phyloP scores from a whole-genome alignment of 1,140 invertebrate species.

The Saxidomus purpurata region DNA sequence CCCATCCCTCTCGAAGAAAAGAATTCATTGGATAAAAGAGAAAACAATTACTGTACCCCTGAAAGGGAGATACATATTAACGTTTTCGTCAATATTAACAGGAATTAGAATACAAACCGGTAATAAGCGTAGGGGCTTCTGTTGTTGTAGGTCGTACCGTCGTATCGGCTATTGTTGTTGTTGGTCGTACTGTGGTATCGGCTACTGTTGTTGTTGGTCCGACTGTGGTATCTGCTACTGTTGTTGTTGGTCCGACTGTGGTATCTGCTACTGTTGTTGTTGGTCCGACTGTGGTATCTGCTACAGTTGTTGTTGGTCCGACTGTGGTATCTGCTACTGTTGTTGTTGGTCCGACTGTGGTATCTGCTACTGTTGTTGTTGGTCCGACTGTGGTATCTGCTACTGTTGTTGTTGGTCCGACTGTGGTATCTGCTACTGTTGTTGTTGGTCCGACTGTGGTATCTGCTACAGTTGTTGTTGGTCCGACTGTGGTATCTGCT shows the following conservation, averaged over 20 bases:
- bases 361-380: neutral
- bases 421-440: neutral
- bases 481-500: neutral
- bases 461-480: neutral
- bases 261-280: slow-evolving; percentile 13
- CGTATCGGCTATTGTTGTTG: slow-evolving; percentile 1
- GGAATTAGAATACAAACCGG: too few relatives aligned
- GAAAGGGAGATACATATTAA: too few relatives aligned
- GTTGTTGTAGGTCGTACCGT: neutral
- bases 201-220: slow-evolving; percentile 11
- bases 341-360: neutral
- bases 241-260: neutral
- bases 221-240: neutral
- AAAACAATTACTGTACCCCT: too few relatives aligned
- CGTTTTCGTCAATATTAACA: too few relatives aligned
- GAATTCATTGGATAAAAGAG: too few relatives aligned
- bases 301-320: neutral
- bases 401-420: neutral
- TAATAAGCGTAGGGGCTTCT: neutral
- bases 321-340: neutral
- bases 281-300: neutral
- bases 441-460: slow-evolving; percentile 5
- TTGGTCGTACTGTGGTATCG: neutral
- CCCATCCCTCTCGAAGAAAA: too few relatives aligned
- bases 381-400: slow-evolving; percentile 4